phyloP scores from a whole-genome alignment of 2,113 vertebrate genomes.

The Cryptotis parvus region DNA sequence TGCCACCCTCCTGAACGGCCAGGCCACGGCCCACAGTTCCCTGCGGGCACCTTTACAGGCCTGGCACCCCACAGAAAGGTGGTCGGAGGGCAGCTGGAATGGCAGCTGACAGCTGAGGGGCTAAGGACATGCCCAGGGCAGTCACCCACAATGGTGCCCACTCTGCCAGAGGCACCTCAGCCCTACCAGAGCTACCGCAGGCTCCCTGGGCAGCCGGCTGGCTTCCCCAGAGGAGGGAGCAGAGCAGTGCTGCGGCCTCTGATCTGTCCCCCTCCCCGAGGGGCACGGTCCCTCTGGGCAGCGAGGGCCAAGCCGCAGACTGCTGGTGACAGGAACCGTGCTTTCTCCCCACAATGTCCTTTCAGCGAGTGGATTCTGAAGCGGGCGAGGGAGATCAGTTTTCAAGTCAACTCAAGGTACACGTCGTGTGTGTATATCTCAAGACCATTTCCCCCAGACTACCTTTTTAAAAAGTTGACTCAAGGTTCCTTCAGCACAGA shows the following conservation, averaged over 20 bases:
- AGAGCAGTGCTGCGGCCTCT: too few relatives aligned
- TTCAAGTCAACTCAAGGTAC: not conserved
- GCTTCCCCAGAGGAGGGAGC: too few relatives aligned
- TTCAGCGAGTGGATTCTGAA: conserved; percentile 14
- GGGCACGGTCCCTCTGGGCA: not conserved
- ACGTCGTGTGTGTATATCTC: not conserved
- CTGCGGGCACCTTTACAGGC: not conserved
- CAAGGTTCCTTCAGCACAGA: not conserved
- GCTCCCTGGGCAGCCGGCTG: not conserved
- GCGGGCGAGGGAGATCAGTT: not conserved
- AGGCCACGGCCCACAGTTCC: too few relatives aligned
- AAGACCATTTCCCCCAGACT: not conserved
- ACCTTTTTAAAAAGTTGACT: conserved; percentile 2
- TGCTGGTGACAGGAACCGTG: not conserved
- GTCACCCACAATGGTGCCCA: too few relatives aligned
- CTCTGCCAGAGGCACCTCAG: not conserved
- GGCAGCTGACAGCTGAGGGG: not conserved
- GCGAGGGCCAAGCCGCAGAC: not conserved
- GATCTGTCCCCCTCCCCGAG: not conserved
- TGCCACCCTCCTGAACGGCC: too few relatives aligned
- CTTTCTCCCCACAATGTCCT: not conserved
- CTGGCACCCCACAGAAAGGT: not conserved
- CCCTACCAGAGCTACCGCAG: not conserved
- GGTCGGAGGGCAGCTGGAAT: not conserved
- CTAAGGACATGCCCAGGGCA: not conserved